These are phyloP conservation scores for Poicephalus gulielmi DNA, from an alignment of 2,113 vertebrate species.

Conservation along the genomic window DNA sequence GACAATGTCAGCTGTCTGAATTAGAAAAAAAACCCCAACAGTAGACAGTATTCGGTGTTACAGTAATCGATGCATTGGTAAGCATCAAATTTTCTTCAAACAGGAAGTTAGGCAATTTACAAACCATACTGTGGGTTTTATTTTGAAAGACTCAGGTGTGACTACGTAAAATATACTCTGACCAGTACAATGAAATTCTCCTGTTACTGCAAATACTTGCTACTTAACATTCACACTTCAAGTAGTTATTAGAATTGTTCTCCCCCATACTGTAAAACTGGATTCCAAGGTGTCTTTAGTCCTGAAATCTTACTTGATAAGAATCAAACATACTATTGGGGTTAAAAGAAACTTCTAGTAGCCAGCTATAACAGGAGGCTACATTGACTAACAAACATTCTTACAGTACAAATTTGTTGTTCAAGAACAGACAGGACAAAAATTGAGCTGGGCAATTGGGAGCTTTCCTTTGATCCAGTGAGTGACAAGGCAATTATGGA, in stretches of 20 bases:
- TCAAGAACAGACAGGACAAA: neutral
- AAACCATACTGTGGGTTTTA: neutral
- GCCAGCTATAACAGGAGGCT: neutral
- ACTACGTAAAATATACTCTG: neutral
- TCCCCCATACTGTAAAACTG: neutral
- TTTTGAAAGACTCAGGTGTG: neutral
- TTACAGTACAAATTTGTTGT: neutral
- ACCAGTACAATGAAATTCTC: neutral
- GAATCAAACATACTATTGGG: neutral
- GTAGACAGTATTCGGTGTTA: slow-evolving; percentile 31
- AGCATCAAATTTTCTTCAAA: slow-evolving; percentile 35
- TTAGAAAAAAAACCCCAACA: neutral
- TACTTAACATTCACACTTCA: neutral
- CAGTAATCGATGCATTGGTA: slow-evolving; percentile 2
- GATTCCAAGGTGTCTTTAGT: neutral
- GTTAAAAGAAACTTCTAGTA: neutral
- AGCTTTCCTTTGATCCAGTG: neutral
- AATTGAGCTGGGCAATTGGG: neutral
- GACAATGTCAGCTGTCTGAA: slow-evolving; percentile 51
- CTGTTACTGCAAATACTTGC: neutral
- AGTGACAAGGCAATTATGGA: neutral
- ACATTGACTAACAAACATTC: neutral
- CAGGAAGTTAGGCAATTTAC: slow-evolving; percentile 13
- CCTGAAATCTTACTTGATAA: neutral
- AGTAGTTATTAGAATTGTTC: neutral